These are phyloP conservation scores for Acanthurus lineatus DNA, from an alignment of 2,797 vertebrate species.

Conservation along the genomic window DNA sequence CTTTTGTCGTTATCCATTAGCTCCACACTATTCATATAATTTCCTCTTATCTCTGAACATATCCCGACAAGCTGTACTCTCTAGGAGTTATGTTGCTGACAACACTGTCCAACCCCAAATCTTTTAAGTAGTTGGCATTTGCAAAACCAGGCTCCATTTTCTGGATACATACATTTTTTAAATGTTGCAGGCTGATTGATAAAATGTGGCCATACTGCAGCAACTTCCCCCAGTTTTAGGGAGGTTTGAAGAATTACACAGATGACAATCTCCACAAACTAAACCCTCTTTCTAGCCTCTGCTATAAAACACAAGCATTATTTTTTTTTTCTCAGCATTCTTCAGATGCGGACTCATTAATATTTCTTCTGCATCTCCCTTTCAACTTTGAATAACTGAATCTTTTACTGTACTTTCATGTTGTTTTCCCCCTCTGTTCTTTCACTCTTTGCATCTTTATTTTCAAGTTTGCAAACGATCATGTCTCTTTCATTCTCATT, in stretches of 20 bases:
- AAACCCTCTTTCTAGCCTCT: conserved; percentile 16
- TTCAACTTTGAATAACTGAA: conserved; percentile 7
- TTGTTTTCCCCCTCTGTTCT: not conserved
- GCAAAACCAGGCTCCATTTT: conserved; percentile 4
- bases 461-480: not conserved
- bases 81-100: conserved; percentile 25
- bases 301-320: conserved; percentile 3
- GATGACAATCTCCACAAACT: conserved; percentile 51
- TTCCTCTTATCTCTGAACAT: conserved; percentile 35
- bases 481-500: conserved; percentile 23
- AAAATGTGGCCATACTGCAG: conserved; percentile 29
- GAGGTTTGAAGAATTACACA: conserved; percentile 22
- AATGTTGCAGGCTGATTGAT: conserved; percentile 36
- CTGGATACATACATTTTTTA: conserved; percentile 20
- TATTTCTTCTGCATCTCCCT: conserved; percentile 21
- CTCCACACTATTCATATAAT: conserved; percentile 4
- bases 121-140: not conserved
- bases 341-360: conserved; percentile 50
- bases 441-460: conserved; percentile 2
- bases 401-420: not conserved
- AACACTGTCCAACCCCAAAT: conserved; percentile 10
- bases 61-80: conserved; percentile 43
- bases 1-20: conserved; percentile 20
- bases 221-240: conserved; percentile 23
- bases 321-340: conserved; percentile 8